Base-by-base conservation (phyloP, 2,797 vertebrate species). In the Enteromius thamalakanensis region DNA sequence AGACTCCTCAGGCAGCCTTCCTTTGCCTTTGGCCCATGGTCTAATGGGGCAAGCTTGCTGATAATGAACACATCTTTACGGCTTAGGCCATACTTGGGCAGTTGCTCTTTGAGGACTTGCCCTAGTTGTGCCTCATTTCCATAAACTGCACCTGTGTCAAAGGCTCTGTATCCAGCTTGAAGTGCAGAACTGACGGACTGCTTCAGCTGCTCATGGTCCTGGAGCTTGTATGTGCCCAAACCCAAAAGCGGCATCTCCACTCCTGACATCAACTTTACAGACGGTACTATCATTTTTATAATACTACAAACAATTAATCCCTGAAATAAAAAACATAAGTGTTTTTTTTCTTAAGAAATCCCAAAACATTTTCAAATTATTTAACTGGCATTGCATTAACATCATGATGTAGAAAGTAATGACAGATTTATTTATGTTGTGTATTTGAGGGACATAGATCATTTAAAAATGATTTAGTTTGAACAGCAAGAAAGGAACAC, bases 71-170 rank as follows among this genome's bases (percentile, higher is more conserved):
- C 49, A 34, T 87, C 87, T 62, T 79, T 76, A 76, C 82, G 75
- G 10, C 10, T 26, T 32, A 90, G 83, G 42, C 87, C 81, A 29
- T 92, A 82, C 10, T 79, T 80, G 3, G 91, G 91, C 42, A 94
- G 82, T 17, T 92, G 82, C 17, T 91, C 86, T 12, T 58, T 37
- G 21, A 94, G 82, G 0, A 90, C 89, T 1, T 42, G 64, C 6
- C 90, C 89, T 2, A 94, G 79, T 68, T 84, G 75, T 0, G 34
- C 68, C 69, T 94, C 92, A 17, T 93, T 93, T 55, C 82, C 81
- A 9, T 92, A 94, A 3, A 92, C 91, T 1, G 86, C 79, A 7
- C 90, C 91, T 0, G 92, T 93, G 42, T 93, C 92, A 80, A 94
- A 91, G 40, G 89, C 84, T 17, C 90, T 89, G 77, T 92, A 93